Evolutionary conservation across 2,113 vertebrate genomes (phyloP).

Genomic region (Tupaia chinensis): DNA sequence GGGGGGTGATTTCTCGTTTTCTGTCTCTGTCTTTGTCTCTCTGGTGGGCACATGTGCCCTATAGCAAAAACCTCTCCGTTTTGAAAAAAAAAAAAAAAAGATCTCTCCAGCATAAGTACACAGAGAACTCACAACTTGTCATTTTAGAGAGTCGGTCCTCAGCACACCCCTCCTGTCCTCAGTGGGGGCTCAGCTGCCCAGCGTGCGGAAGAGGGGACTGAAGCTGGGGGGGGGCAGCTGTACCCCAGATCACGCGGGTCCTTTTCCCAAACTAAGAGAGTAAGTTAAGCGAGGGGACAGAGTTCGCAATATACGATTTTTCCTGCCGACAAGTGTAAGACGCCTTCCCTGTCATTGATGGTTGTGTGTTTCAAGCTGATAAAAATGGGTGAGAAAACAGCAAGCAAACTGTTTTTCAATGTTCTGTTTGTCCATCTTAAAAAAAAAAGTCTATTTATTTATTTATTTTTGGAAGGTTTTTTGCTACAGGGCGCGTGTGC

Average conservation of each 20-base stretch:
- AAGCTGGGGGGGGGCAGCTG: not conserved
- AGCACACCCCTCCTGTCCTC: too few species aligned
- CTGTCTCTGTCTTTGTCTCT: too few species aligned
- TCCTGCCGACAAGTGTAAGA: not conserved
- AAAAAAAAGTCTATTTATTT: too few species aligned
- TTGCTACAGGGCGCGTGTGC: too few species aligned
- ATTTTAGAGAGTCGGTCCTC: rapidly evolving
- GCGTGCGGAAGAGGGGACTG: not conserved
- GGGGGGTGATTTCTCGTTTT: too few species aligned
- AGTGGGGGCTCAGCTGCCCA: rapidly evolving
- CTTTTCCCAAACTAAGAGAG: not conserved
- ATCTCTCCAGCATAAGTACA: not conserved
- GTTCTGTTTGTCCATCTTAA: not conserved
- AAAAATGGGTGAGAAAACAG: not conserved
- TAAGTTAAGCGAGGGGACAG: not conserved
- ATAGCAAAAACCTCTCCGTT: too few species aligned
- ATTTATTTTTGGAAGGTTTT: too few species aligned
- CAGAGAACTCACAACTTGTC: not conserved
- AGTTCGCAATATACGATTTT: not conserved
- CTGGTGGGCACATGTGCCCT: too few species aligned
- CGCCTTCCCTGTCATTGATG: not conserved
- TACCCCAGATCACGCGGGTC: not conserved
- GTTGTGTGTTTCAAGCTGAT: not conserved
- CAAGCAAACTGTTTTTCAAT: not conserved
- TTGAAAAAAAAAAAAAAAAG: too few species aligned